These are phyloP conservation scores for Bufo gargarizans DNA, from an alignment of 2,113 vertebrate species.

Conservation along the genomic window DNA sequence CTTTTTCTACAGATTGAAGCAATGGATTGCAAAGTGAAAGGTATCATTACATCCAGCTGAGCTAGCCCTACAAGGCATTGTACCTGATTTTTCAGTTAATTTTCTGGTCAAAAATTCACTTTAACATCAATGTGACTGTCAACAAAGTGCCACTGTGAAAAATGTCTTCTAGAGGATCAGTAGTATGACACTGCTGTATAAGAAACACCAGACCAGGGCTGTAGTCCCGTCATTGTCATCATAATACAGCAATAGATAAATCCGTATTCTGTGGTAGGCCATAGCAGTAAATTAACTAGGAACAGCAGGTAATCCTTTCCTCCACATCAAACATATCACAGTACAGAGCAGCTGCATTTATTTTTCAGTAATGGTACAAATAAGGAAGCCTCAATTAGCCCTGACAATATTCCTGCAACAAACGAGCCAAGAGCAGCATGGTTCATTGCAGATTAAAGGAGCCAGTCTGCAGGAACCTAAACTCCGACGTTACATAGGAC, in stretches of 20 bases:
- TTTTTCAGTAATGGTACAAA: slow-evolving; percentile 33
- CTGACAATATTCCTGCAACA: slow-evolving; percentile 11
- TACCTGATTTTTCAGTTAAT: no score
- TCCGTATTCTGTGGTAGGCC: neutral
- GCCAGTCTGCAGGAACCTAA: slow-evolving; percentile 11
- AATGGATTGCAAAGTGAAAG: no score
- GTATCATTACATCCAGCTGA: no score
- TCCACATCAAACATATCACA: slow-evolving; percentile 27
- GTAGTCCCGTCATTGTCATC: neutral
- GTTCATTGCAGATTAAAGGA: slow-evolving; percentile 40
- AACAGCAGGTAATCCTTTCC: slow-evolving; percentile 25
- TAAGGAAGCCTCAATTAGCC: slow-evolving; percentile 36
- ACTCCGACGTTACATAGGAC: neutral
- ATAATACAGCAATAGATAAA: neutral
- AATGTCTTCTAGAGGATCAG: neutral
- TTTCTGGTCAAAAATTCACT: no score
- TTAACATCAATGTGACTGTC: neutral
- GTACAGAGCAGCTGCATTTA: neutral
- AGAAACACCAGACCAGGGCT: neutral
- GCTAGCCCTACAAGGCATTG: no score
- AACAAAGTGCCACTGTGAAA: neutral
- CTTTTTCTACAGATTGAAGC: no score
- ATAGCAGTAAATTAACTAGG: neutral
- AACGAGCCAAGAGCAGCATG: slow-evolving; percentile 21
- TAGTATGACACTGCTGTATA: neutral